phyloP scores from a whole-genome alignment of 1,140 invertebrate species.

The Tetragnatha versicolor region DNA sequence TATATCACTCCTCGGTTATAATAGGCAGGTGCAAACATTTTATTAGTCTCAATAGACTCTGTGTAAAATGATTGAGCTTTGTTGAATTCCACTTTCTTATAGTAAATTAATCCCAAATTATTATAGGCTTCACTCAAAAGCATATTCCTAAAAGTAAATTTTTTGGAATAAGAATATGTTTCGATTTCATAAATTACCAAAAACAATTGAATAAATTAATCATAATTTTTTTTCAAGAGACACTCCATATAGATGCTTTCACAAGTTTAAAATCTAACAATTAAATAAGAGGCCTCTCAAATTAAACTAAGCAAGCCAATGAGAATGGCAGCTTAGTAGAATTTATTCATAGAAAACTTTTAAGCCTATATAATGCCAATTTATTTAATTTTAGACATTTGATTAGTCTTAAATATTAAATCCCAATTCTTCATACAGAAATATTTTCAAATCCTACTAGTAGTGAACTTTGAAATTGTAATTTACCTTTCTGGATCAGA shows the following conservation, averaged over 20 bases:
- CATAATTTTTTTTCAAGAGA: neutral
- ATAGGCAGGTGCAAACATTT: slow-evolving; percentile 19
- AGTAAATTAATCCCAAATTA: slow-evolving; percentile 14
- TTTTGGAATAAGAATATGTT: neutral
- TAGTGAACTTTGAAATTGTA: neutral
- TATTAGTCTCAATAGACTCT: neutral
- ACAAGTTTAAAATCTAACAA: neutral
- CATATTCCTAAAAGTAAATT: neutral
- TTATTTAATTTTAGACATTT: no score
- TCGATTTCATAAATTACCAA: neutral
- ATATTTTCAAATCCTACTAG: neutral
- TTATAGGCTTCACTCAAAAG: slow-evolving; percentile 5
- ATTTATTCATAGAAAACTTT: neutral
- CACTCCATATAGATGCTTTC: neutral
- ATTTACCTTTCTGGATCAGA: neutral
- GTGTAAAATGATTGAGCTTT: slow-evolving; percentile 3
- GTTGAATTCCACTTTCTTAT: slow-evolving; percentile 39
- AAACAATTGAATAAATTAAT: neutral
- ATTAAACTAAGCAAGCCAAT: no score
- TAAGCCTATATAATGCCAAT: neutral
- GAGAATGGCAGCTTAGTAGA: neutral
- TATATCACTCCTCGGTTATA: slow-evolving; percentile 28
- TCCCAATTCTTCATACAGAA: neutral
- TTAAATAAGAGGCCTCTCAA: neutral
- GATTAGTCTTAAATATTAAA: neutral